These are phyloP conservation scores for Vombatus ursinus DNA, from an alignment of 2,113 vertebrate species.

Conservation along the genomic window DNA sequence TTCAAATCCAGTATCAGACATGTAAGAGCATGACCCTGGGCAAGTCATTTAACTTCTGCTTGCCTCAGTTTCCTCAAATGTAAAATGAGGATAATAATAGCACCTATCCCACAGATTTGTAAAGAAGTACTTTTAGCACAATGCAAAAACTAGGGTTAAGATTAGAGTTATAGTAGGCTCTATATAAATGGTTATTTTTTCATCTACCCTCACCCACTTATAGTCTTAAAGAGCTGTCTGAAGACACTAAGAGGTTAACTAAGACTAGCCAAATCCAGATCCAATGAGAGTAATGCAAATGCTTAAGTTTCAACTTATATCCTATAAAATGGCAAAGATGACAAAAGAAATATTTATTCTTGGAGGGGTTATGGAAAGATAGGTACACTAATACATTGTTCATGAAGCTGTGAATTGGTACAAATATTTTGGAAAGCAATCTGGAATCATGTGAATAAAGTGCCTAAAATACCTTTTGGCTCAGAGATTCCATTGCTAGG, in stretches of 20 bases:
- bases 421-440: neutral
- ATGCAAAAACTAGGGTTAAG: neutral
- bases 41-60: neutral
- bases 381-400: neutral
- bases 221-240: neutral
- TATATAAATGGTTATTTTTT: neutral
- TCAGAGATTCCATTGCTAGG: neutral
- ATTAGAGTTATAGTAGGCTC: neutral
- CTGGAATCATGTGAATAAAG: neutral
- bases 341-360: neutral
- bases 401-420: neutral
- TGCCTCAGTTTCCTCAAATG: neutral
- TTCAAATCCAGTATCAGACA: neutral
- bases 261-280: neutral
- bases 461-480: neutral
- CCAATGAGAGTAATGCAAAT: neutral
- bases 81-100: neutral
- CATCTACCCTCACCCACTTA: neutral
- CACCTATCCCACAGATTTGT: neutral
- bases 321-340: neutral
- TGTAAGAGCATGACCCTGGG: neutral
- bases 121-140: neutral
- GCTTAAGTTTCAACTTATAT: neutral
- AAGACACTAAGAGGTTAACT: neutral
- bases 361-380: neutral